Percentiles rank a stretch among this genome's conserved stretches.
Evolutionary conservation across 2,797 vertebrate genomes (phyloP).

Genomic region (Artibeus lituratus): DNA sequence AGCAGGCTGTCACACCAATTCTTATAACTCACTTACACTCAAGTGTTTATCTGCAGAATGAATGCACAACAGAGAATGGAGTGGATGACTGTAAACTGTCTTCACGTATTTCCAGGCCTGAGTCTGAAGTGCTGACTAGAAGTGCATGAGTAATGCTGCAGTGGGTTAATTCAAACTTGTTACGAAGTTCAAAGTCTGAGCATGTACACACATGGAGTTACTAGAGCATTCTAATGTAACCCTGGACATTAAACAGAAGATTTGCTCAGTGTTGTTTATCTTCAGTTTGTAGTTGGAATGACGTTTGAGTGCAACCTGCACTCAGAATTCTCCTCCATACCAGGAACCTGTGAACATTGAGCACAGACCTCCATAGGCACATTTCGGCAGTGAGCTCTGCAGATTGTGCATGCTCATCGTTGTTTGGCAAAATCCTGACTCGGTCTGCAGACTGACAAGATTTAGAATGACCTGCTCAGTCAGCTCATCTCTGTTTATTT

Average conservation of each 20-base stretch:
- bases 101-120: neutral
- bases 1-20: neutral
- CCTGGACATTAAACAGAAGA: neutral
- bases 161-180: neutral
- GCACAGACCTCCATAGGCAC: accelerated
- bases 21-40: neutral
- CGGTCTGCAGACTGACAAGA: neutral
- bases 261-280: neutral
- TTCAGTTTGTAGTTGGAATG: neutral
- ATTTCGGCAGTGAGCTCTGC: neutral
- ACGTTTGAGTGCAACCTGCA: neutral
- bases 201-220: neutral
- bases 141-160: neutral
- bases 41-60: constrained; percentile 20
- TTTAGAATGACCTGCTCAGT: neutral
- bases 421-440: neutral
- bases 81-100: neutral
- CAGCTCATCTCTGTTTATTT: neutral
- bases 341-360: neutral
- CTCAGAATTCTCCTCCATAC: neutral
- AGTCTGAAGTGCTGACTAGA: neutral
- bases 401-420: accelerated
- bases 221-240: neutral
- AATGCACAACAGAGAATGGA: neutral
- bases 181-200: neutral